These are phyloP conservation scores for Bombus breviceps DNA, from an alignment of 1,140 invertebrate species.

Conservation along the genomic window DNA sequence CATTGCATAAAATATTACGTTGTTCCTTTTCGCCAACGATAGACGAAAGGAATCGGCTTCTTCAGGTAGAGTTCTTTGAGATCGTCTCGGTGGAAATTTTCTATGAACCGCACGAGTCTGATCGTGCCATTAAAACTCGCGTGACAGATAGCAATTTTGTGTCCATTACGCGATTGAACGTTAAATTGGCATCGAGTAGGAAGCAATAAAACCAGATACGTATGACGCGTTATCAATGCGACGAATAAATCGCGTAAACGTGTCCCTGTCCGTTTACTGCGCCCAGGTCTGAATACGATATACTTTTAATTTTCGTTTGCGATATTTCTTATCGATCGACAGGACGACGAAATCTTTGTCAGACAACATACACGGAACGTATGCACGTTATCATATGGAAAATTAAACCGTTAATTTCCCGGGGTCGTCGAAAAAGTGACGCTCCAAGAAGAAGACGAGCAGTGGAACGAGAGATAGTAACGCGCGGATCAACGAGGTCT, in stretches of 20 bases:
- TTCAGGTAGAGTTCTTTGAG: no score
- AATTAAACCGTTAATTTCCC: conserved; percentile 7
- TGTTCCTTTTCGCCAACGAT: not conserved
- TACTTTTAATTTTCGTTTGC: no score
- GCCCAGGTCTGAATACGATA: no score
- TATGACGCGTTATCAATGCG: not conserved
- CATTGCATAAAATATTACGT: conserved; percentile 14
- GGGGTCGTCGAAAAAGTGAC: not conserved
- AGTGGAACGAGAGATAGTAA: not conserved
- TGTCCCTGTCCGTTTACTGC: no score
- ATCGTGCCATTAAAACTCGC: conserved; percentile 1
- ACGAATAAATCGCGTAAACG: not conserved
- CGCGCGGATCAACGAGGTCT: conserved; percentile 18
- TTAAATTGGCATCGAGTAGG: conserved; percentile 27
- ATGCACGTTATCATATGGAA: not conserved
- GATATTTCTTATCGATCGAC: not conserved
- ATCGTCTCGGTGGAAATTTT: not conserved
- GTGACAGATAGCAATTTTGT: conserved; percentile 34
- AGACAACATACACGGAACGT: no score
- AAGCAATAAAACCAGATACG: conserved; percentile 5
- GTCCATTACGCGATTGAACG: conserved; percentile 40
- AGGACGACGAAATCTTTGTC: not conserved
- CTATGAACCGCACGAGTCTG: not conserved
- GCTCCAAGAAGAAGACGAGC: not conserved
- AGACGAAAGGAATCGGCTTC: no score